Evolutionary conservation across 1,140 invertebrate genomes (phyloP), one percentile per base, ranked within the genome.

Genomic region (Drosophila eugracilis): DNA sequence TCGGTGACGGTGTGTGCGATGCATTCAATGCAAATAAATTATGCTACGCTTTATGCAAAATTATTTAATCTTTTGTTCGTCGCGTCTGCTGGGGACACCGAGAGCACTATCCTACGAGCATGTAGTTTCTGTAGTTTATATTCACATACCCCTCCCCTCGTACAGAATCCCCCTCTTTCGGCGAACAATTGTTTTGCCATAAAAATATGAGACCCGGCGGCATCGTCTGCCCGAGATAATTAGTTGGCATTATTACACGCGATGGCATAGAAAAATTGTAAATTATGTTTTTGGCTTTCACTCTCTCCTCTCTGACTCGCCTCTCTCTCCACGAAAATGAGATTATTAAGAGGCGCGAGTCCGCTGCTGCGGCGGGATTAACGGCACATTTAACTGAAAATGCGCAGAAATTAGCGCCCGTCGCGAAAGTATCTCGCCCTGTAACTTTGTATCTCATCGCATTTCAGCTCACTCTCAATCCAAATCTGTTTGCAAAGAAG

Each of bases 21-120:
- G 84, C 84, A 89, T 89, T 89, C 84, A 89, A 85, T 80, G 84
- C 79, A 85, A 89, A 89, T 89, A 89, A 89, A 89, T 89, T 89
- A 89, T 89, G 84, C 71, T 89, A 89, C 84, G 84, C 84, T 80
- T 89, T 89, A 89, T 89, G 84, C 84, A 89, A 89, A 85, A 89
- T 89, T 89, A 89, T 89, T 89, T 89, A 89, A 89, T 89, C 84
- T 89, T 89, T 89, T 88, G 83, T 89, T 88, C 66, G 80, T 85
- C 80, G 80, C 71, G 72, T 75, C 67, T 66, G 73, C 57, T 42
- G 53, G 78, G 67, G 28, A 39, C 22, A 34, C 19, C 9, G 12
- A 22, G n/a, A n/a, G 19, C 14, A 10, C 45, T 4, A 32, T n/a
- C n/a, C n/a, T n/a, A 21, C 44, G n/a, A 24, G 26, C 39, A 32